Conservation (phyloP, 2,113 vertebrate genomes). For the Cnemophilus loriae region DNA sequence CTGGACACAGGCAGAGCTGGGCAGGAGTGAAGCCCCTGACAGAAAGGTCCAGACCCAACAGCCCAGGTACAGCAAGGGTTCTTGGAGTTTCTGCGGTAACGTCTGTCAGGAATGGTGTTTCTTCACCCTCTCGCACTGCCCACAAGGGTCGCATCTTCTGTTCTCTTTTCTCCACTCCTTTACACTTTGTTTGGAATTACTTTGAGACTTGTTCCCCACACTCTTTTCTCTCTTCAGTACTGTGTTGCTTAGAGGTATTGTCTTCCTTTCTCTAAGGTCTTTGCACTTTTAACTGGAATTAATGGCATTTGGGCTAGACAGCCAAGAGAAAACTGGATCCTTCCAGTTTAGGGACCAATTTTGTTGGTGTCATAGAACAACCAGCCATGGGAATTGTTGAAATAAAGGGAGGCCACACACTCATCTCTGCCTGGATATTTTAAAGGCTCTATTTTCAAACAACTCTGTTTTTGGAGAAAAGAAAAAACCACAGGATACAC, state of each 20-base stretch:
- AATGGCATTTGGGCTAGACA: background rate
- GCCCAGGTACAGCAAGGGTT: background rate
- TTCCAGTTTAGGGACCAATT: background rate
- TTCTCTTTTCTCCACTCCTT: background rate
- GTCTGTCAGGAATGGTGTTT: background rate
- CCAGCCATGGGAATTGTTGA: background rate
- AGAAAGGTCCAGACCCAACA: background rate
- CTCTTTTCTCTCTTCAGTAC: background rate
- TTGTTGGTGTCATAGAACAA: background rate
- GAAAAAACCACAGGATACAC: slow-evolving; percentile 22
- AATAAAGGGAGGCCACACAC: background rate
- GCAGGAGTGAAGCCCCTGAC: background rate
- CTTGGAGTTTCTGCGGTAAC: background rate
- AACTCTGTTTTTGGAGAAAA: background rate
- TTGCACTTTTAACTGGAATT: background rate
- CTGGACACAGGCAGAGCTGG: background rate
- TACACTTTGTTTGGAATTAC: background rate
- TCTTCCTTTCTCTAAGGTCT: background rate
- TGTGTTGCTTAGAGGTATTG: background rate
- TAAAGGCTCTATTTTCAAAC: slow-evolving; percentile 35
- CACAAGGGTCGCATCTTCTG: background rate
- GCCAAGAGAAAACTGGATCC: background rate
- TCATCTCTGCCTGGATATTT: background rate
- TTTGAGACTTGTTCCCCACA: background rate
- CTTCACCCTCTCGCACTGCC: background rate